Evolutionary conservation across 2,888 invertebrate species (phyloP).

Genomic region (Saturnia japonica): DNA sequence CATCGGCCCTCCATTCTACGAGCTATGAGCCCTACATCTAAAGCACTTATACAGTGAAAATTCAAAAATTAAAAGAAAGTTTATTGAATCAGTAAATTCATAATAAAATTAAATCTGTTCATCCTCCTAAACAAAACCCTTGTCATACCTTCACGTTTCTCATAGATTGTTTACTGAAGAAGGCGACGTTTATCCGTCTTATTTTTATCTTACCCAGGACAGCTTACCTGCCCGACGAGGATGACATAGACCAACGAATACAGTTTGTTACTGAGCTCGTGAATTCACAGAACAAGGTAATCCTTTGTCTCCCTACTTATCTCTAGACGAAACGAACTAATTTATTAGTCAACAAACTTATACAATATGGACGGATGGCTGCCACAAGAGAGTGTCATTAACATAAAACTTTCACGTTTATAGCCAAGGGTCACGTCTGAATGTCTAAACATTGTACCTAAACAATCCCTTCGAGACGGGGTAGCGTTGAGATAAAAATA

Average conservation of each 20-base stretch:
- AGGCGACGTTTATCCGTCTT: slow-evolving; percentile 31
- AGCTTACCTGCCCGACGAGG: slow-evolving; percentile 40
- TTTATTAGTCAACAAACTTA: slow-evolving; percentile 46
- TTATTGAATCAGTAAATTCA: not conserved
- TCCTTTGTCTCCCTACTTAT: slow-evolving; percentile 60
- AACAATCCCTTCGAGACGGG: slow-evolving; percentile 41
- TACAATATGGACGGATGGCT: slow-evolving; percentile 25
- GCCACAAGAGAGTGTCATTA: slow-evolving; percentile 48
- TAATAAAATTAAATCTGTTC: not conserved
- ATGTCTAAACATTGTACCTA: slow-evolving; percentile 46
- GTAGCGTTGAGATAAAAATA: slow-evolving; percentile 43
- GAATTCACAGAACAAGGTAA: slow-evolving; percentile 49
- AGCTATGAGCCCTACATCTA: no score
- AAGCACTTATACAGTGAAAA: not conserved
- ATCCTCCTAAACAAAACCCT: not conserved
- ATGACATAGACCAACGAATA: slow-evolving; percentile 32
- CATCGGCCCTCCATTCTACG: no score
- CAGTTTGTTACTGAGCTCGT: slow-evolving; percentile 47
- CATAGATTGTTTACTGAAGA: slow-evolving; percentile 7
- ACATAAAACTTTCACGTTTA: slow-evolving; percentile 64
- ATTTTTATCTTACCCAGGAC: slow-evolving; percentile 42
- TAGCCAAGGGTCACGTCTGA: slow-evolving; percentile 49
- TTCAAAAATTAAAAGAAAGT: not conserved
- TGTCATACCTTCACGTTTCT: not conserved
- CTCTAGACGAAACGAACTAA: slow-evolving; percentile 44